A percentile compares a stretch with the other conserved stretches of the same genome.
Conservation (phyloP, 1,140 invertebrate genomes). For the Heliothis virescens region DNA sequence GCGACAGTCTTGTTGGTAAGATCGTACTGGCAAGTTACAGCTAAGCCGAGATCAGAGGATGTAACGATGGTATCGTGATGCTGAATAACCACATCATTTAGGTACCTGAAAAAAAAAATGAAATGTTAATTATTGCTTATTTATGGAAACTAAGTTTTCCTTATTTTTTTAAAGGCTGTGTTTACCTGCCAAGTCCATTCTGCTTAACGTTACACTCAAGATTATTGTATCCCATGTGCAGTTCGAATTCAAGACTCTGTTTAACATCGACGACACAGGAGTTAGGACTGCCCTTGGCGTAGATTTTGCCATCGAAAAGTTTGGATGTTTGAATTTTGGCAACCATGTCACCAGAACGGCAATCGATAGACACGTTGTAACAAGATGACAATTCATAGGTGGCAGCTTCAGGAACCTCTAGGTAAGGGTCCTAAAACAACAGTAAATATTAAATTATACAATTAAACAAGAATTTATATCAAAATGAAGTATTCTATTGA, state of each 20-base stretch:
- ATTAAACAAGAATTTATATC: too few relatives aligned
- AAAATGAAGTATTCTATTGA: too few relatives aligned
- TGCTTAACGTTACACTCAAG: constrained; percentile 96
- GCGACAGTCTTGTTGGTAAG: constrained; percentile 97
- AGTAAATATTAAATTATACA: neutral
- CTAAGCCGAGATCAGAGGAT: constrained; percentile 96
- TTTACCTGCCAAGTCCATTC: constrained; percentile 91
- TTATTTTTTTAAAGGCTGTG: constrained; percentile 1
- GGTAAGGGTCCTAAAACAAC: constrained; percentile 92
- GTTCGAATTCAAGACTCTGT: constrained; percentile 94
- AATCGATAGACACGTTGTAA: constrained; percentile 97
- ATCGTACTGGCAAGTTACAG: constrained; percentile 97
- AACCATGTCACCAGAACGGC: constrained; percentile 96
- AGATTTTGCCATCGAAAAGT: constrained; percentile 97
- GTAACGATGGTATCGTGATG: constrained; percentile 98
- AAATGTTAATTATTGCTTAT: neutral
- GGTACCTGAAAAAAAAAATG: constrained; percentile 85
- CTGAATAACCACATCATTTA: constrained; percentile 96
- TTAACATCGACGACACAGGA: constrained; percentile 95
- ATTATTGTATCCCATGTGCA: constrained; percentile 96
- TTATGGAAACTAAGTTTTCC: neutral
- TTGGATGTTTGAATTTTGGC: constrained; percentile 96
- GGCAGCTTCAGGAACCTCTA: constrained; percentile 94
- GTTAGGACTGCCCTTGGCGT: constrained; percentile 96
- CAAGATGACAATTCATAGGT: constrained; percentile 97